These are phyloP conservation scores for Poeciliopsis turneri DNA, from an alignment of 2,797 vertebrate genomes.

Conservation along the genomic window DNA sequence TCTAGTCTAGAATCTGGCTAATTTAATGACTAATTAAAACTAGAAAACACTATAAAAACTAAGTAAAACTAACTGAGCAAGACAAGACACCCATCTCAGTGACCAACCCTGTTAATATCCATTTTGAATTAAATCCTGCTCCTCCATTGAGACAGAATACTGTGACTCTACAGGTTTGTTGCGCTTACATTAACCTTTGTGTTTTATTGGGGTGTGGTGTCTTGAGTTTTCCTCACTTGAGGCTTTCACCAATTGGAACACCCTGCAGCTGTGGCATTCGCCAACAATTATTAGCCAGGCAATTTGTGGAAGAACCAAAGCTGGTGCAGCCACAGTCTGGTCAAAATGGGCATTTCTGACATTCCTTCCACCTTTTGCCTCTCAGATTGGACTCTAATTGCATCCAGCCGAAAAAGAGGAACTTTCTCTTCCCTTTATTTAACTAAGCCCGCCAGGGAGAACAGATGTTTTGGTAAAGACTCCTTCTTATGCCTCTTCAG, in stretches of 20 bases:
- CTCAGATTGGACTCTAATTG: conserved; percentile 68
- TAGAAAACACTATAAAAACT: no score
- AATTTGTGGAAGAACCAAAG: conserved; percentile 40
- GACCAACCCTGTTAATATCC: neutral
- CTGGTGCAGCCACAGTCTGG: conserved; percentile 51
- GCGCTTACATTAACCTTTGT: conserved; percentile 36
- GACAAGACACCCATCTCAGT: no score
- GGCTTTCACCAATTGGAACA: conserved; percentile 63
- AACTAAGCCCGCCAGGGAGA: conserved; percentile 37
- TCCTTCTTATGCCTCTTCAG: conserved; percentile 24
- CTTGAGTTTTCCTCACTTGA: conserved; percentile 53
- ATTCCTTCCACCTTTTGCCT: conserved; percentile 26
- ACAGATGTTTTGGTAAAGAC: conserved; percentile 37
- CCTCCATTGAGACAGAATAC: neutral
- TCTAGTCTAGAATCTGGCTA: no score
- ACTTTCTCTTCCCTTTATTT: conserved; percentile 58
- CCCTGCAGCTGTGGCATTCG: conserved; percentile 54
- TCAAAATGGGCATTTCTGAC: conserved; percentile 46
- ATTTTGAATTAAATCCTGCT: neutral
- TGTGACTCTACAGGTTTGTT: conserved; percentile 17
- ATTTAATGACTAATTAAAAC: no score
- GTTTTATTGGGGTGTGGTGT: conserved; percentile 34
- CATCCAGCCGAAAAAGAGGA: conserved; percentile 57
- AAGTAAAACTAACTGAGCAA: no score
- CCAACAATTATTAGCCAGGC: conserved; percentile 41